These are phyloP conservation scores for Drosophila borealis DNA, from an alignment of 2,888 invertebrate genomes.

Conservation along the genomic window DNA sequence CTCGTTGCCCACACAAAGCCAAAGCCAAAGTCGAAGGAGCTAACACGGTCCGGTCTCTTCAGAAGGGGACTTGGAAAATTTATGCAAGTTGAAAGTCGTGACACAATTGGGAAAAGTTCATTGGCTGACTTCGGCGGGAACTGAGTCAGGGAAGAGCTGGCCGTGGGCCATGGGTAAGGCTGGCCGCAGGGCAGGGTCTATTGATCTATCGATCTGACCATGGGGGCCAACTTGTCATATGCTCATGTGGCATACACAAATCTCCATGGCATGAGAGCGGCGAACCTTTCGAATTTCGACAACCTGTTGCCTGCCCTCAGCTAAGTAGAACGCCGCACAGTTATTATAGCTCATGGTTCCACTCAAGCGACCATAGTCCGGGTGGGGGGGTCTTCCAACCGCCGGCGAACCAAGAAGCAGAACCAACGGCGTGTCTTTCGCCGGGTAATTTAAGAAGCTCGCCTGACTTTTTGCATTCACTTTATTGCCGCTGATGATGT, in stretches of 20 bases:
- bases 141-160: not conserved
- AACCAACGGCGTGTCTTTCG: slow-evolving; percentile 57
- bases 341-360: slow-evolving; percentile 59
- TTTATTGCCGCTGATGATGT: slow-evolving; percentile 51
- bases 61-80: slow-evolving; percentile 48
- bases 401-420: slow-evolving; percentile 60
- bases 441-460: slow-evolving; percentile 68
- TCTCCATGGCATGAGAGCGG: slow-evolving; percentile 10
- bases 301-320: slow-evolving; percentile 51
- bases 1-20: slow-evolving; percentile 50
- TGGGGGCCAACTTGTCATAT: slow-evolving; percentile 45
- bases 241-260: slow-evolving; percentile 36
- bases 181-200: slow-evolving; percentile 28
- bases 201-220: slow-evolving; percentile 40
- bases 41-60: slow-evolving; percentile 2
- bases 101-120: slow-evolving; percentile 76
- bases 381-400: slow-evolving; percentile 31
- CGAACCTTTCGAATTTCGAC: slow-evolving; percentile 57
- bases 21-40: slow-evolving; percentile 14
- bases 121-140: slow-evolving; percentile 47
- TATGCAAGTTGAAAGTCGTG: slow-evolving; percentile 81
- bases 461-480: slow-evolving; percentile 67
- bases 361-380: slow-evolving; percentile 47
- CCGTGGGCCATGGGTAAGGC: not conserved
- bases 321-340: slow-evolving; percentile 60